Base-by-base conservation (phyloP, 2,113 vertebrate species). In the Panthera uncia region DNA sequence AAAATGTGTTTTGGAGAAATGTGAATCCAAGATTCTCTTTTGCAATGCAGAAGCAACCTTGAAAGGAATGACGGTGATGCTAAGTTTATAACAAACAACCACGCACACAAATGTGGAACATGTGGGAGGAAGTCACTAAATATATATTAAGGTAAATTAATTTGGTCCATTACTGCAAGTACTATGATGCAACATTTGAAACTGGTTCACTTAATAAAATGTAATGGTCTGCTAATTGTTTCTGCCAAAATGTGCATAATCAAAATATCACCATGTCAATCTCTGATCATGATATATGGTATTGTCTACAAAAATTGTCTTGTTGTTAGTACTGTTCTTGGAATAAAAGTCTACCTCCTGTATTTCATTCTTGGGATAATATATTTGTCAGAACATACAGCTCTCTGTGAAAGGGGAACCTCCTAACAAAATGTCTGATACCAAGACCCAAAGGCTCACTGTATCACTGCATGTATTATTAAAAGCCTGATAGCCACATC, bases 391-490 rank as follows among this genome's bases (percentile, higher is more conserved):
- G 2, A 52, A 33, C 38, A 5, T 45, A 31, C 19, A 85, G 13
- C 16, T 76, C 10, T 36, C 0, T 48, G 38, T 63, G 27, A 52
- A 76, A 33, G 33, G 25, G 41, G 85, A 38, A 1, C 18, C 4
- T 38, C n/a, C 31, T 73, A 19, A 13, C 10, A 74, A 79, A 38
- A 38, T 63, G 3, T 48, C 5, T 79, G 4, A 1, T 79, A 66
- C 6, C 19, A 41, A 66, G 16, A 87, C 5, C 9, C 61, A 91
- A 27, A 52, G 1, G 50, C 12, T 45, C 3, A 66, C 27, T 50
- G 0, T 11, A n/a, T 45, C 3, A 66, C 27, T 50, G 0, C 8
- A n/a, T n/a, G 3, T 19, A 4, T 41, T 23, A 79, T 31, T 55
- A 41, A 57, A 90, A 57, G 25, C 4, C 36, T 79, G 55, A 76